phyloP scores from a whole-genome alignment of 2,888 invertebrate genomes.

The Ormyrus labotus region DNA sequence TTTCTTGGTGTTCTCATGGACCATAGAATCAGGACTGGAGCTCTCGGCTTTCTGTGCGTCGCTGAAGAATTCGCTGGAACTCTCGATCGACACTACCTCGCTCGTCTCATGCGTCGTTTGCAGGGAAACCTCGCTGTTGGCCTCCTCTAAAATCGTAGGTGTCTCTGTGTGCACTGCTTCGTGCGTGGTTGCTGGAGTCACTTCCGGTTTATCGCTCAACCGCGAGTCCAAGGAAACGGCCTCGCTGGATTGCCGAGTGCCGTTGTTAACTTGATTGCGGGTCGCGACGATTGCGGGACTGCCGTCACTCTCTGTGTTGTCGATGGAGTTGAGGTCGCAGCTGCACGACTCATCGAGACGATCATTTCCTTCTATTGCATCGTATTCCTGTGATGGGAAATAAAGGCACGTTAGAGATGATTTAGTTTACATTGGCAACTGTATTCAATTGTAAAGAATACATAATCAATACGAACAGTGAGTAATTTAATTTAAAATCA shows the following conservation, averaged over 20 bases:
- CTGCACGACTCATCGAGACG: constrained; percentile 73
- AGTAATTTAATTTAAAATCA: too few species aligned
- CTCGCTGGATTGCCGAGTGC: constrained; percentile 73
- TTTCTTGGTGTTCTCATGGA: constrained; percentile 59
- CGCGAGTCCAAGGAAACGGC: constrained; percentile 78
- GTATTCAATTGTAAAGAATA: too few species aligned
- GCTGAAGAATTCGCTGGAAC: constrained; percentile 80
- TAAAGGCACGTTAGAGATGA: not conserved
- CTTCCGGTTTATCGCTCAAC: constrained; percentile 74
- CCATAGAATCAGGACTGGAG: constrained; percentile 62
- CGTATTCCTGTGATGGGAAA: constrained; percentile 66
- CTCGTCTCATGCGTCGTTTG: constrained; percentile 74
- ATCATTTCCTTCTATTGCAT: constrained; percentile 69
- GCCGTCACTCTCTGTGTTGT: constrained; percentile 76
- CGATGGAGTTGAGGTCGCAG: constrained; percentile 75
- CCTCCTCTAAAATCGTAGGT: constrained; percentile 70
- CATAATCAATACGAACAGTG: too few species aligned
- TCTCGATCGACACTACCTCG: constrained; percentile 77
- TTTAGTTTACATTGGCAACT: too few species aligned
- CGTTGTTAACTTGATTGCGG: constrained; percentile 68
- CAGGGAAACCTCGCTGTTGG: constrained; percentile 67
- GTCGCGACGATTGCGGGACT: constrained; percentile 77
- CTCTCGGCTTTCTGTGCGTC: constrained; percentile 80
- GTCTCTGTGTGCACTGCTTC: constrained; percentile 67
- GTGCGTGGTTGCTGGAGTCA: constrained; percentile 64